Evolutionary conservation across 2,888 invertebrate species (phyloP).

Genomic region (Tuberolachnus salignus): DNA sequence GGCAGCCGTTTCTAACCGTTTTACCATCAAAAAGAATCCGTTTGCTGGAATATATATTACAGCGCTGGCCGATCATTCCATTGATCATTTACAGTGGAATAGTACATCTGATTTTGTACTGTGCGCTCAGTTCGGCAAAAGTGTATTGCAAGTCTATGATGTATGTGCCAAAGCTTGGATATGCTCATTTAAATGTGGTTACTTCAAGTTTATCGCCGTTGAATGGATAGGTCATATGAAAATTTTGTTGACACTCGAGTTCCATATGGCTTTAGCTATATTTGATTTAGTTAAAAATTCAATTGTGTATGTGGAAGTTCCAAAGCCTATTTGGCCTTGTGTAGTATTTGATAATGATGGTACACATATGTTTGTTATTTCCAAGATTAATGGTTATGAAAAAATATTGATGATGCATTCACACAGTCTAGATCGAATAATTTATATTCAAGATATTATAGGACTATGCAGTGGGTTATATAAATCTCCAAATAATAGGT

Average conservation of each 20-base stretch:
- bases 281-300: conserved; percentile 13
- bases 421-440: neutral
- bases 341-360: conserved; percentile 19
- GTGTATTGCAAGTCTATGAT: conserved; percentile 36
- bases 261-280: conserved; percentile 33
- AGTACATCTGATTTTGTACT: neutral
- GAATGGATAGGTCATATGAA: conserved; percentile 26
- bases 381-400: conserved; percentile 49
- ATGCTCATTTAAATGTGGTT: conserved; percentile 21
- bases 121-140: conserved; percentile 14
- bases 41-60: neutral
- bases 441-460: conserved; percentile 38
- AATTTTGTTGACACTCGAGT: conserved; percentile 37
- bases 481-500: conserved; percentile 34
- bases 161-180: conserved; percentile 13
- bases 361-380: conserved; percentile 40
- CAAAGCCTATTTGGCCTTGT: conserved; percentile 41
- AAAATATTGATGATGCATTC: conserved; percentile 40
- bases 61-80: neutral
- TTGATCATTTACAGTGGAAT: conserved; percentile 33
- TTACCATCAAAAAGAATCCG: conserved; percentile 22
- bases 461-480: conserved; percentile 33
- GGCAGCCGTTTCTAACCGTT: conserved; percentile 3
- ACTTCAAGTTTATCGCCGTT: conserved; percentile 28
- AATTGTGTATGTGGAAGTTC: conserved; percentile 35